These are phyloP conservation scores for Phenganax subtilis DNA, from an alignment of 92 coral and sea anemone genomes.

Conservation along the genomic window DNA sequence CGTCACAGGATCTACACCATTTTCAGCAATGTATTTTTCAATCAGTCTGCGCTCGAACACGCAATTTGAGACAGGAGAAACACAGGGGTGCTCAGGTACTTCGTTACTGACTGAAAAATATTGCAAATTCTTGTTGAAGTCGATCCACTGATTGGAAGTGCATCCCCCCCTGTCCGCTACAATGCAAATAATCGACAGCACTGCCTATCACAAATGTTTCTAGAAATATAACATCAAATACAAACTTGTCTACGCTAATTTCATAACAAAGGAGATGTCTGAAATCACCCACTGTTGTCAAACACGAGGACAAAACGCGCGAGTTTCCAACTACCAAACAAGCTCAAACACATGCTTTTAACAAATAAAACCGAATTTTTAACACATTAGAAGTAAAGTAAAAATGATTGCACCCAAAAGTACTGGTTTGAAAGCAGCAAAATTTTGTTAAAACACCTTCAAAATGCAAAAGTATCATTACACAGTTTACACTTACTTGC, in stretches of 20 bases:
- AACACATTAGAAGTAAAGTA: neutral
- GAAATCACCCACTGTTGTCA: too few relatives aligned
- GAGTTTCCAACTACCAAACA: neutral
- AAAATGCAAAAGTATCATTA: neutral
- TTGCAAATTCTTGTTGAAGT: neutral
- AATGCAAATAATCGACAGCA: too few relatives aligned
- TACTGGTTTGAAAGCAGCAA: slow-evolving; percentile 15
- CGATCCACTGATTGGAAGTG: too few relatives aligned
- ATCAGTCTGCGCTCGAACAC: slow-evolving; percentile 90
- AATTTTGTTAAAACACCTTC: neutral
- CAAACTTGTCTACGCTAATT: too few relatives aligned
- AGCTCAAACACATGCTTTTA: neutral
- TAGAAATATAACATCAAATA: too few relatives aligned
- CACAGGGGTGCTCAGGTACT: slow-evolving; percentile 94
- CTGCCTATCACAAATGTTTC: too few relatives aligned
- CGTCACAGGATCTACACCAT: slow-evolving; percentile 94
- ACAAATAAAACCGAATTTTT: neutral
- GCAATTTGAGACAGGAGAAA: slow-evolving; percentile 82
- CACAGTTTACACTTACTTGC: slow-evolving; percentile 71
- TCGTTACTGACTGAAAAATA: slow-evolving; percentile 71
- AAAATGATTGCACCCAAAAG: slow-evolving; percentile 2
- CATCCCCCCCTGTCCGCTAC: too few relatives aligned
- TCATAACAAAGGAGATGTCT: too few relatives aligned
- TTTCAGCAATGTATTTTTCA: slow-evolving; percentile 95
- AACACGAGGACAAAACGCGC: neutral